These are phyloP conservation scores for Gymnodraco acuticeps DNA, from an alignment of 2,797 vertebrate genomes.

Conservation along the genomic window DNA sequence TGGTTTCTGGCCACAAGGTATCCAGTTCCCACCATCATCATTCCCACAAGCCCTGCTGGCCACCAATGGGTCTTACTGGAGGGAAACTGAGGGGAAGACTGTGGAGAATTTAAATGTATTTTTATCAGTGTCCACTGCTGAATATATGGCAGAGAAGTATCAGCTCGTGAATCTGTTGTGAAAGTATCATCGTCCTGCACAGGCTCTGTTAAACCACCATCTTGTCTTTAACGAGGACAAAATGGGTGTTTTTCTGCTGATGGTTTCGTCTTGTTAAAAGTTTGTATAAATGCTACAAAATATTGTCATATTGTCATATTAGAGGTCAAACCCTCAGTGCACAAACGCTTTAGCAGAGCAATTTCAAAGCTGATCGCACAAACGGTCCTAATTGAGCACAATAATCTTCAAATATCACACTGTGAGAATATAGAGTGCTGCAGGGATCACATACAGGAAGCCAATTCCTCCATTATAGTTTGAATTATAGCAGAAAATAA, in stretches of 20 bases:
- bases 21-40: slow-evolving; percentile 89
- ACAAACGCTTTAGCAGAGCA: not conserved
- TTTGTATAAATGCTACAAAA: not conserved
- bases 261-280: not conserved
- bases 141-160: slow-evolving; percentile 13
- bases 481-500: too few relatives aligned
- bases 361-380: not conserved
- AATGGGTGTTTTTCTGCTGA: slow-evolving; percentile 3
- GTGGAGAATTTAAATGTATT: slow-evolving; percentile 59
- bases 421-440: not conserved
- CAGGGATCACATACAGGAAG: too few relatives aligned
- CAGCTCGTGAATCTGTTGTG: slow-evolving; percentile 8
- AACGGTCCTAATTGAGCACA: not conserved
- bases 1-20: slow-evolving; percentile 92
- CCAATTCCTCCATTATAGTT: too few relatives aligned
- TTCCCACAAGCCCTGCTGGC: slow-evolving; percentile 68
- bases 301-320: slow-evolving; percentile 4
- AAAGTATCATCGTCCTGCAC: slow-evolving; percentile 18
- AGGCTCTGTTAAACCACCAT: slow-evolving; percentile 23
- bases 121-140: slow-evolving; percentile 36
- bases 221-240: slow-evolving; percentile 4
- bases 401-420: slow-evolving; percentile 2
- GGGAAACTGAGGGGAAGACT: slow-evolving; percentile 83
- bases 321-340: not conserved
- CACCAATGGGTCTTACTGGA: slow-evolving; percentile 59